Conservation (phyloP, 1,140 invertebrate genomes). For the Panonychus citri region DNA sequence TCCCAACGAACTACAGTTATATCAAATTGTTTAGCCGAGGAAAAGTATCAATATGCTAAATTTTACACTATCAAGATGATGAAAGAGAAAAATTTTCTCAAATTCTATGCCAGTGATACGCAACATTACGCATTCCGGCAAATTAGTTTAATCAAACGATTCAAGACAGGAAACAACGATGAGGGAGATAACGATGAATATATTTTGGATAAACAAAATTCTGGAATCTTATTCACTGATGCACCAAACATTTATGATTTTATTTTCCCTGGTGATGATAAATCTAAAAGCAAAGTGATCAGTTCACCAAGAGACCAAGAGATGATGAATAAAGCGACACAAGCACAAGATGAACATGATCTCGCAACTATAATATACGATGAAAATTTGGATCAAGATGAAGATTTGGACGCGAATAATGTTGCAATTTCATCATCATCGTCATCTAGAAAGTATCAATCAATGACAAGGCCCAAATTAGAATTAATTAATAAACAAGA, state of each 20-base stretch:
- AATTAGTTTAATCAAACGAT: background rate
- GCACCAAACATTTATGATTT: slow-evolving; percentile 46
- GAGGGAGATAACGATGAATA: background rate
- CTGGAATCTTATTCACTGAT: background rate
- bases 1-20: background rate
- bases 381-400: no score
- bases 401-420: no score
- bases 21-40: background rate
- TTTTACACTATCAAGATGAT: background rate
- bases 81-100: background rate
- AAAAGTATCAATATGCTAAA: background rate
- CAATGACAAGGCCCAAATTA: no score
- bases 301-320: no score
- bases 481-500: no score
- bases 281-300: slow-evolving; percentile 38
- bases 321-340: no score
- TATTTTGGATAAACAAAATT: background rate
- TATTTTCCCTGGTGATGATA: slow-evolving; percentile 58
- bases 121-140: background rate
- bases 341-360: no score
- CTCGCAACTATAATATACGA: no score
- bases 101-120: background rate
- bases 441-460: no score
- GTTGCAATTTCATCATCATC: no score
- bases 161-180: background rate